Conservation (phyloP, 1,140 invertebrate species). For the Theocolax elegans region DNA sequence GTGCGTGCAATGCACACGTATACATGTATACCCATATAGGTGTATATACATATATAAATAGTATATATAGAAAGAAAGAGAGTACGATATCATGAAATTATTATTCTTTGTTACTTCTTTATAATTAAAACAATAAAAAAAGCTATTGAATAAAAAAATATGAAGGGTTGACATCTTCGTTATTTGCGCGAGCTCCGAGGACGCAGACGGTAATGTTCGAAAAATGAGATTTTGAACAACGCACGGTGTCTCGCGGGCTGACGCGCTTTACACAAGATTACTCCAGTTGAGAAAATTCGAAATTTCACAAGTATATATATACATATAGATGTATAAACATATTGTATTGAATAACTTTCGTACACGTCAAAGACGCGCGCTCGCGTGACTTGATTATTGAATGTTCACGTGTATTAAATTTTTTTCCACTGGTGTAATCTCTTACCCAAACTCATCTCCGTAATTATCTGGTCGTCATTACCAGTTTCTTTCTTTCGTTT, state of each 20-base stretch:
- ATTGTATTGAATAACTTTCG: no score
- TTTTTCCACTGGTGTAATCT: neutral
- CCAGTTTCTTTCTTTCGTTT: neutral
- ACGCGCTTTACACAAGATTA: constrained; percentile 10
- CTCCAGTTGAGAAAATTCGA: neutral
- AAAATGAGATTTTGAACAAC: constrained; percentile 17
- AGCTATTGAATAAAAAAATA: constrained; percentile 63
- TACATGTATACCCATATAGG: constrained; percentile 14
- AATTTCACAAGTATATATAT: no score
- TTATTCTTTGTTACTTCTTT: constrained; percentile 69
- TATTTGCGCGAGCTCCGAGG: constrained; percentile 18
- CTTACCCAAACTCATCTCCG: constrained; percentile 21
- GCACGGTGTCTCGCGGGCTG: constrained; percentile 31
- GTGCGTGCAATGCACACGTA: constrained; percentile 46
- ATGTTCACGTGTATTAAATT: no score
- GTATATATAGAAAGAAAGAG: constrained; percentile 48
- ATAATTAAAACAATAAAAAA: constrained; percentile 68
- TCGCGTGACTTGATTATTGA: no score
- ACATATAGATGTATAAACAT: no score
- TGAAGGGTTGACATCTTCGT: constrained; percentile 25
- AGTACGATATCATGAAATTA: constrained; percentile 65
- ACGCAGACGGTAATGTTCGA: neutral
- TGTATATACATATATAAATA: constrained; percentile 43
- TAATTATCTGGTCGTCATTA: constrained; percentile 10
- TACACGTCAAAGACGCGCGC: no score